Evolutionary conservation across 2,113 vertebrate genomes (phyloP).

Genomic region (Gadus chalcogrammus): DNA sequence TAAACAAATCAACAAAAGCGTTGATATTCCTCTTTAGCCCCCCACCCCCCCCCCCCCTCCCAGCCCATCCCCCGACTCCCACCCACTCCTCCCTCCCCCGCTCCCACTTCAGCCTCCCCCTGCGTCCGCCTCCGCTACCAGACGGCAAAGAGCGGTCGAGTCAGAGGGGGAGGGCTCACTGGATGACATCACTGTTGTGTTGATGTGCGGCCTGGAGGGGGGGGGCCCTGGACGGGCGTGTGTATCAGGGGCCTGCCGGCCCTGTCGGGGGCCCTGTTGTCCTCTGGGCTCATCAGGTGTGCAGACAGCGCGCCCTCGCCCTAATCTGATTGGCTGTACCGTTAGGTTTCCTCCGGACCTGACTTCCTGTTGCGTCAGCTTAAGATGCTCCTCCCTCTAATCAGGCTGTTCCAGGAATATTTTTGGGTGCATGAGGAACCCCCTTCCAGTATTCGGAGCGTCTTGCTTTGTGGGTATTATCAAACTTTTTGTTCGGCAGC

Average conservation of each 20-base stretch:
- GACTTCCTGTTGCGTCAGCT: no score
- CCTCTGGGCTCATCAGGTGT: slow-evolving; percentile 35
- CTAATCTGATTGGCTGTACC: no score
- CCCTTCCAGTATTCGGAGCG: neutral
- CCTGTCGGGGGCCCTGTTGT: slow-evolving; percentile 49
- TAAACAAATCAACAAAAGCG: slow-evolving; percentile 33
- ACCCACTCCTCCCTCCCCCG: neutral
- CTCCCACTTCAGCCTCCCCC: neutral
- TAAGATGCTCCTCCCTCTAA: no score
- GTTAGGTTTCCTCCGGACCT: no score
- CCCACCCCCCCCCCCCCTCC: neutral
- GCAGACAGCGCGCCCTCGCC: slow-evolving; percentile 11
- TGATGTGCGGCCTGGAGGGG: slow-evolving; percentile 48
- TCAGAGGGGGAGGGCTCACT: slow-evolving; percentile 36
- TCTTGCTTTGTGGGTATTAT: neutral
- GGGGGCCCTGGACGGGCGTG: no score
- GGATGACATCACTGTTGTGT: slow-evolving; percentile 58
- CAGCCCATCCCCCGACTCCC: neutral
- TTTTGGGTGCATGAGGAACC: neutral
- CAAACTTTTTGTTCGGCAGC: neutral
- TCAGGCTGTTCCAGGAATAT: no score
- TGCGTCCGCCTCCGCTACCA: slow-evolving; percentile 23
- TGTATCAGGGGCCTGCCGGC: slow-evolving; percentile 59
- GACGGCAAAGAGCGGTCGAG: slow-evolving; percentile 43
- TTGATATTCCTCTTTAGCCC: neutral